A percentile compares a stretch with the other conserved stretches of the same genome.
phyloP scores from a whole-genome alignment of 2,113 vertebrate genomes.

The Callaeas wilsoni region DNA sequence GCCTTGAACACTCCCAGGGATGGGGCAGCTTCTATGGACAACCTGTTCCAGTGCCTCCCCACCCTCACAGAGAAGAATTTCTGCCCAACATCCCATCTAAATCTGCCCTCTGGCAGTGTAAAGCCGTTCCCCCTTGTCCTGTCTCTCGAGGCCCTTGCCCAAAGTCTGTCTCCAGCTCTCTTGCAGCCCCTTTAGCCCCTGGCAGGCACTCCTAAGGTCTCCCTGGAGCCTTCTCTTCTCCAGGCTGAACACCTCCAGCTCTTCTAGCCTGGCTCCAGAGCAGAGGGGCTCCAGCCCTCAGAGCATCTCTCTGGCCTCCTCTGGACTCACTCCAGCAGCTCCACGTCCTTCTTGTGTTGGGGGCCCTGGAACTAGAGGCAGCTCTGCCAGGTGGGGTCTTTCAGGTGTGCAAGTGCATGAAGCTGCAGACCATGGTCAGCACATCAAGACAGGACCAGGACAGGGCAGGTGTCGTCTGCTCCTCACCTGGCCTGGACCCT shows the following conservation, averaged over 20 bases:
- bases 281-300: fast-evolving
- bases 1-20: neutral
- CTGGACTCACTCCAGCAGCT: neutral
- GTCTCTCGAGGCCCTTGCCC: neutral
- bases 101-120: neutral
- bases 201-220: neutral
- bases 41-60: fast-evolving
- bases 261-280: neutral
- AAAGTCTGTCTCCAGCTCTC: neutral
- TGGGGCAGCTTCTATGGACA: neutral
- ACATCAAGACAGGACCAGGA: neutral
- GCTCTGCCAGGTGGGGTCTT: neutral
- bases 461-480: neutral
- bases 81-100: neutral
- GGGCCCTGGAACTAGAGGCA: neutral
- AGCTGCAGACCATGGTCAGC: neutral
- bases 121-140: neutral
- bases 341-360: neutral
- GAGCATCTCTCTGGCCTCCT: neutral
- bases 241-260: neutral
- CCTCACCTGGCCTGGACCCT: neutral
- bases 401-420: neutral
- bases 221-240: neutral
- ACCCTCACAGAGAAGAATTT: fast-evolving
- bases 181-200: neutral